phyloP scores from a whole-genome alignment of 2,797 vertebrate species.

The Micrastur ruficollis region DNA sequence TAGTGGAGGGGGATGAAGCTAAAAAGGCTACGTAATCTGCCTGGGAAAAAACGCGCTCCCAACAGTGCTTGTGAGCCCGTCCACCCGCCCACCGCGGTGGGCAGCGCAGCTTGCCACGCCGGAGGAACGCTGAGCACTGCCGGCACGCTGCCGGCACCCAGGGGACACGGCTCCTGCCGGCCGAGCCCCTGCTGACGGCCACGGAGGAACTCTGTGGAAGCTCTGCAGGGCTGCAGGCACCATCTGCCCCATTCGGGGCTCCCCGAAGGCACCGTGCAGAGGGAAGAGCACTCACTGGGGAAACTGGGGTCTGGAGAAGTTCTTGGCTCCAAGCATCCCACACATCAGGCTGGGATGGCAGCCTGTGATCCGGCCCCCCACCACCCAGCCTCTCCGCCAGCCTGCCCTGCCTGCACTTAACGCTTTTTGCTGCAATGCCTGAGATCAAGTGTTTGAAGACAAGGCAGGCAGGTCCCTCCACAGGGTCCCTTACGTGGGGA shows the following conservation, averaged over 20 bases:
- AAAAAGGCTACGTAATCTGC: slow-evolving; percentile 59
- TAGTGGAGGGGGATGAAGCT: not conserved
- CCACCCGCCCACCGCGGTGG: not conserved
- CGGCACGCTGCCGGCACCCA: rapidly evolving
- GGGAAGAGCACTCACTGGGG: not conserved
- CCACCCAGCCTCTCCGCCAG: not conserved
- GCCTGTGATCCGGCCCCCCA: not conserved
- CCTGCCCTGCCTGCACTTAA: not conserved
- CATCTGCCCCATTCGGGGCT: rapidly evolving
- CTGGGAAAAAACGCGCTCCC: slow-evolving; percentile 50
- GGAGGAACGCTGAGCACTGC: no score
- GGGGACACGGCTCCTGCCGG: rapidly evolving
- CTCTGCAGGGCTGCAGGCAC: not conserved
- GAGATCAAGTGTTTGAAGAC: not conserved
- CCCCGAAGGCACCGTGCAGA: rapidly evolving
- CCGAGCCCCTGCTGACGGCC: not conserved
- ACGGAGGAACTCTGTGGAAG: no score
- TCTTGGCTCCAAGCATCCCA: not conserved
- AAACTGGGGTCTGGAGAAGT: not conserved
- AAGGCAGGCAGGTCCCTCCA: not conserved
- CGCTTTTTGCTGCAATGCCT: not conserved
- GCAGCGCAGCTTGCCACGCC: rapidly evolving
- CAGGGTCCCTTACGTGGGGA: not conserved
- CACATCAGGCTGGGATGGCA: rapidly evolving
- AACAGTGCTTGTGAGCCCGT: not conserved